phyloP scores from a whole-genome alignment of 2,113 vertebrate species.

The Gasterosteus aculeatus region DNA sequence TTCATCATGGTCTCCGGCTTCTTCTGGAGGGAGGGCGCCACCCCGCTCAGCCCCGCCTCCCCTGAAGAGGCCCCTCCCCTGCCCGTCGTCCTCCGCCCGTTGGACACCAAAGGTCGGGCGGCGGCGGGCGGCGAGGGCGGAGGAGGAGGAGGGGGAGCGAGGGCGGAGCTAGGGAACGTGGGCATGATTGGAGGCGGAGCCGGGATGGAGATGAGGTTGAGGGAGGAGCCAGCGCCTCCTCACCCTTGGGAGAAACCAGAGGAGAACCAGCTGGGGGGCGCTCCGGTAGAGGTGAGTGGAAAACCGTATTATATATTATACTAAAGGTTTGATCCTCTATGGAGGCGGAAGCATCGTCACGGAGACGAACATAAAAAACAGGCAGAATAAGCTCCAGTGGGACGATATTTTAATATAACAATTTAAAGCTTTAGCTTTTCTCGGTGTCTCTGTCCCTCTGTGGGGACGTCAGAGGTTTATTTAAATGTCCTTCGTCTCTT shows the following conservation, averaged over 20 bases:
- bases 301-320: too few species aligned
- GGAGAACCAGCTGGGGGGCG: slow-evolving; percentile 52
- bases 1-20: slow-evolving; percentile 89
- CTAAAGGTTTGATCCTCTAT: too few species aligned
- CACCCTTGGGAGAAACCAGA: slow-evolving; percentile 76
- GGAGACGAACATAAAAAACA: too few species aligned
- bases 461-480: too few species aligned
- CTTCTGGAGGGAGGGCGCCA: slow-evolving; percentile 93
- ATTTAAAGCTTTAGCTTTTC: too few species aligned
- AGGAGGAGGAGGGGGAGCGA: not conserved
- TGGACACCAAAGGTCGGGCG: slow-evolving; percentile 73
- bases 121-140: slow-evolving; percentile 50
- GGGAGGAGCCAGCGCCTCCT: slow-evolving; percentile 65
- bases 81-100: slow-evolving; percentile 79
- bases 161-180: not conserved
- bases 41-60: slow-evolving; percentile 85
- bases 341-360: too few species aligned
- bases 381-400: too few species aligned
- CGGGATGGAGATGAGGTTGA: slow-evolving; percentile 55
- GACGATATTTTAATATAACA: too few species aligned
- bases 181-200: slow-evolving; percentile 43
- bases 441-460: too few species aligned
- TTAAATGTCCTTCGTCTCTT: not conserved
- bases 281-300: slow-evolving; percentile 56
- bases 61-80: slow-evolving; percentile 82